Evolutionary conservation across 2,113 vertebrate genomes (phyloP).

Genomic region (Laticauda laticaudata): DNA sequence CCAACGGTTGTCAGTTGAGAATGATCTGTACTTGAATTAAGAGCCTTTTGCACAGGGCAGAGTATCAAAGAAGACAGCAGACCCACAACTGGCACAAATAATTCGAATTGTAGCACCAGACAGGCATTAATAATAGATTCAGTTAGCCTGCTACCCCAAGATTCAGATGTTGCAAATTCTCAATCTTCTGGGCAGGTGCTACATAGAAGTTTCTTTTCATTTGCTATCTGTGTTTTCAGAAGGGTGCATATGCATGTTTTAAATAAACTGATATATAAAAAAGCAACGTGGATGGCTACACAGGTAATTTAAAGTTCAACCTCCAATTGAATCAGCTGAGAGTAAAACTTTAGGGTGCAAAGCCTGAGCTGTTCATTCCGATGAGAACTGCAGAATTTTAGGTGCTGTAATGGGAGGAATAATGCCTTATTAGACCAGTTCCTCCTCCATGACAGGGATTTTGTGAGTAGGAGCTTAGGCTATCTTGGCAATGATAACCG

Average conservation of each 20-base stretch:
- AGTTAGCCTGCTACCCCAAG: background rate
- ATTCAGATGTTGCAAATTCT: background rate
- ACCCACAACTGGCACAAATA: background rate
- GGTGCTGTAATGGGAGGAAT: background rate
- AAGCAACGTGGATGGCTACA: background rate
- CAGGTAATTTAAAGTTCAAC: background rate
- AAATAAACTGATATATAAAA: background rate
- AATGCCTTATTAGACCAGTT: background rate
- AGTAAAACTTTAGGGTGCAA: background rate
- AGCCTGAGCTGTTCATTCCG: background rate
- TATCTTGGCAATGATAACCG: constrained; percentile 24
- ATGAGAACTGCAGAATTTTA: background rate
- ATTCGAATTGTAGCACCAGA: background rate
- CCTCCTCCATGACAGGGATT: constrained; percentile 2
- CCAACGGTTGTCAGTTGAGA: background rate
- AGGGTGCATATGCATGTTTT: background rate
- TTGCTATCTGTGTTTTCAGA: background rate
- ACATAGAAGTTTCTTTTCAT: background rate
- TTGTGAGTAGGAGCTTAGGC: background rate
- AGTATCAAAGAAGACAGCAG: background rate
- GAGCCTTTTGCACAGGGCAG: background rate
- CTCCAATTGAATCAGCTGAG: background rate
- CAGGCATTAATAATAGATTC: background rate
- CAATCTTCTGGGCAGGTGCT: background rate
- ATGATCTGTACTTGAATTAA: background rate